phyloP scores from a whole-genome alignment of 2,888 invertebrate species.

The Vanessa cardui region DNA sequence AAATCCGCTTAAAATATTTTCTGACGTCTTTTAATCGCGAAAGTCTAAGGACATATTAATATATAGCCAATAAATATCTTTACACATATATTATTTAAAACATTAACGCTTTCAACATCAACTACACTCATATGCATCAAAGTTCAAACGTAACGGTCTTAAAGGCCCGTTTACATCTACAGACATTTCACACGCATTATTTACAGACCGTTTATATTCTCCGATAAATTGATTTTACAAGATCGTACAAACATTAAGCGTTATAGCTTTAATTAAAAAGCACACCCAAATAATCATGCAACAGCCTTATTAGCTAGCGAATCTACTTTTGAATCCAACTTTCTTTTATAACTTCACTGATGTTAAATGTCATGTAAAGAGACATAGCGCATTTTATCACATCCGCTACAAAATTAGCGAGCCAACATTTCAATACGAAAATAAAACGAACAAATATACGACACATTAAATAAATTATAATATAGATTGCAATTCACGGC shows the following conservation, averaged over 20 bases:
- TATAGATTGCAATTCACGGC: neutral
- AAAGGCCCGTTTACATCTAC: constrained; percentile 7
- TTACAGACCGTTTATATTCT: constrained; percentile 31
- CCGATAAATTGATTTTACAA: constrained; percentile 27
- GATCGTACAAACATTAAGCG: constrained; percentile 27
- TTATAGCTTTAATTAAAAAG: constrained; percentile 23
- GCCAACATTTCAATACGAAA: neutral
- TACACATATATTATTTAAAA: constrained; percentile 1
- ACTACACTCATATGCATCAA: neutral
- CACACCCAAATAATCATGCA: constrained; percentile 18
- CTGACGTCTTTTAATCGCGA: too few species aligned
- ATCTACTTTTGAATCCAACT: constrained; percentile 13
- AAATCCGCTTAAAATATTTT: too few species aligned
- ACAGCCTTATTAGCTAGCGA: constrained; percentile 25
- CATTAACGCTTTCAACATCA: neutral
- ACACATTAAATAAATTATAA: neutral
- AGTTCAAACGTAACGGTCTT: neutral
- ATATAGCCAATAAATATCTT: neutral
- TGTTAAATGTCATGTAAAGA: constrained; percentile 3
- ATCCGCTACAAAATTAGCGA: constrained; percentile 12
- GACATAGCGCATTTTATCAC: neutral
- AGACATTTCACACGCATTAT: constrained; percentile 28
- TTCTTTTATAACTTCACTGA: neutral
- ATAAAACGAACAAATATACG: neutral
- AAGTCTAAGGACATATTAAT: too few species aligned